Base-by-base conservation (phyloP, 2,113 vertebrate species). In the Calcarius ornatus region DNA sequence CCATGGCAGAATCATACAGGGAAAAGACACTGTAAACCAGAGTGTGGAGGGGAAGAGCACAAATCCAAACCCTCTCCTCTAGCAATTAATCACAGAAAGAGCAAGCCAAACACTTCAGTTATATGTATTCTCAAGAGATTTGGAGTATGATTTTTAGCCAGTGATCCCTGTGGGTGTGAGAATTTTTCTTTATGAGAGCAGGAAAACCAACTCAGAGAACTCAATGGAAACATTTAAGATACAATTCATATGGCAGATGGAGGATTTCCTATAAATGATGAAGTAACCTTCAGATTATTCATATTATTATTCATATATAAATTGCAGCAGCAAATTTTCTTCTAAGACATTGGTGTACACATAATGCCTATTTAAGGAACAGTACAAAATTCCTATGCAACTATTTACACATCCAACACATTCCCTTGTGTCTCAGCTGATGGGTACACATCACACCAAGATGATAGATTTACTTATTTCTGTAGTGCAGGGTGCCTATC, bases 41-140 rank as follows among this genome's bases (percentile, higher is more conserved):
- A 61, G 12, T 0, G 3, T 3, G 11, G 11, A 4, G 1, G 19
- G 19, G 10, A 68, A 76, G 12, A 61, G 16, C 1, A 1, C 28
- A 78, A 78, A 75, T 16, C 23, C 33, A 76, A 54, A 51, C 28
- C 19, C 54, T 51, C 31, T 70, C 31, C 27, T 65, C 23, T 38
- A n/a, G 12, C 33, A 51, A 23, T 53, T 23, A 69, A 24, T 38
- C 42, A 63, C 38, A 57, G 65, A 53, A 81, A 61, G 10, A 63
- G 6, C 4, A 78, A 57, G 57, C 25, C 12, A 48, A 59, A 45
- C 7, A 40, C 43, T 50, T 45, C 0, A 6, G 10, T 9, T 43
- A 2, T 8, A 18, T 0, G 0, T 14, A 21, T 45, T 59, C 35
- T 33, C 18, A 45, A 66, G 35, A 63, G 70, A 71, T 24, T 25